Evolutionary conservation across 2,888 invertebrate genomes (phyloP).

Genomic region (Chrysotoxum bicinctum): DNA sequence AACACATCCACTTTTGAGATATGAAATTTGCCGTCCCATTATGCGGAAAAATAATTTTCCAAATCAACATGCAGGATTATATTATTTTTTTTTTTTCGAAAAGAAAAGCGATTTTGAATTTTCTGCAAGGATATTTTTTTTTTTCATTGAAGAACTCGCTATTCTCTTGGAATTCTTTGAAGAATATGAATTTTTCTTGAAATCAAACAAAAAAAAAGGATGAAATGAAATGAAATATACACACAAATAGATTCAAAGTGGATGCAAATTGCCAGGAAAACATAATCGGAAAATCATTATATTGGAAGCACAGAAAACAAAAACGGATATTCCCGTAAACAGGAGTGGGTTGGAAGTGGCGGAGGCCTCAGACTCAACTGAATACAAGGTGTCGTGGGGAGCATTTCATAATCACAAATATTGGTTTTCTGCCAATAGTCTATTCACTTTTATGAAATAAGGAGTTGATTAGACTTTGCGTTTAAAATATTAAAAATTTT

Average conservation of each 20-base stretch:
- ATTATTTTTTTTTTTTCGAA: background rate
- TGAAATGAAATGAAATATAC: constrained; percentile 5
- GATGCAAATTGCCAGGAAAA: constrained; percentile 69
- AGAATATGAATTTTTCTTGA: constrained; percentile 2
- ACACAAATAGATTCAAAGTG: constrained; percentile 50
- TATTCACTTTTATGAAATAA: too few species aligned
- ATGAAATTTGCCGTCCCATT: constrained; percentile 65
- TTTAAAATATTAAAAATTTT: too few species aligned
- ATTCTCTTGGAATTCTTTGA: constrained; percentile 2
- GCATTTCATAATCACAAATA: too few species aligned
- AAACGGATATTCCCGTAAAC: background rate
- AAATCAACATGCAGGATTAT: constrained; percentile 66
- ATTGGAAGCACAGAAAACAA: constrained; percentile 46
- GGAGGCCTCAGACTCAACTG: background rate
- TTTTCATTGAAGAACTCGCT: background rate
- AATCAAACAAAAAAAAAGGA: background rate
- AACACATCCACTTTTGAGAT: constrained; percentile 48
- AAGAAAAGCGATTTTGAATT: constrained; percentile 31
- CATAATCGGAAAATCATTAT: constrained; percentile 70
- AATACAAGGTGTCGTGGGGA: too few species aligned
- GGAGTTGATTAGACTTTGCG: too few species aligned
- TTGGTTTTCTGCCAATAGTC: too few species aligned
- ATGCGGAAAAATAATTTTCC: constrained; percentile 71
- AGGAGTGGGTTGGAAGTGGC: background rate
- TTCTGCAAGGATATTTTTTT: constrained; percentile 11